Evolutionary conservation across 2,888 invertebrate species (phyloP).

Genomic region (Serripes groenlandicus): DNA sequence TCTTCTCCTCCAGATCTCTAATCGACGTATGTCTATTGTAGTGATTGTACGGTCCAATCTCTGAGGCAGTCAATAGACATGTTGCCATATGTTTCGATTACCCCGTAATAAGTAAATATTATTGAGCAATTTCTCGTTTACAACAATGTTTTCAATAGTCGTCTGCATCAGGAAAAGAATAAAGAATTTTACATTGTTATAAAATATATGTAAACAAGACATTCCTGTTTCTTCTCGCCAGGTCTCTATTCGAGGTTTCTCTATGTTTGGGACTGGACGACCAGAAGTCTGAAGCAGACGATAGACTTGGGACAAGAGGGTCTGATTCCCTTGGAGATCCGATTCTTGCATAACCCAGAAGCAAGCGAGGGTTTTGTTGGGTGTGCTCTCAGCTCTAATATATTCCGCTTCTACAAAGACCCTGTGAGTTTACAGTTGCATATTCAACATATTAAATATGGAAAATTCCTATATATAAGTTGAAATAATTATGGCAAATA

Average conservation of each 20-base stretch:
- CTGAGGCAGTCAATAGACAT: too few relatives aligned
- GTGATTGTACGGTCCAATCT: too few relatives aligned
- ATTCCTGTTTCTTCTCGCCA: conserved; percentile 88
- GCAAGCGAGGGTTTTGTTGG: conserved; percentile 95
- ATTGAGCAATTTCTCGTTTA: too few relatives aligned
- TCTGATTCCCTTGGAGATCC: conserved; percentile 94
- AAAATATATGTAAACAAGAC: too few relatives aligned
- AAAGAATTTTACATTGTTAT: too few relatives aligned
- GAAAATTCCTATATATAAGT: background rate
- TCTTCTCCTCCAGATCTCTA: too few relatives aligned
- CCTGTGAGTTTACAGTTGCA: conserved; percentile 68
- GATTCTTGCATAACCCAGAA: conserved; percentile 97
- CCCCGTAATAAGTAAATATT: too few relatives aligned
- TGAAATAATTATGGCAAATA: background rate
- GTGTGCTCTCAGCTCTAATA: conserved; percentile 93
- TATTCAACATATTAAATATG: background rate
- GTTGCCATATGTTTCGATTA: too few relatives aligned
- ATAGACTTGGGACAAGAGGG: conserved; percentile 96
- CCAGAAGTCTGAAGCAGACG: conserved; percentile 92
- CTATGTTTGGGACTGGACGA: conserved; percentile 96
- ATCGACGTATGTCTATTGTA: too few relatives aligned
- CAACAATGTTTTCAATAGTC: too few relatives aligned
- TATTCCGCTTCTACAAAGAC: conserved; percentile 90
- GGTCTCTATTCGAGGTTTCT: conserved; percentile 94
- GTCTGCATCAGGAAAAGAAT: too few relatives aligned